Evolutionary conservation across 2,113 vertebrate species (phyloP), one percentile per base, ranked within the genome.

Genomic region (Calypte anna): DNA sequence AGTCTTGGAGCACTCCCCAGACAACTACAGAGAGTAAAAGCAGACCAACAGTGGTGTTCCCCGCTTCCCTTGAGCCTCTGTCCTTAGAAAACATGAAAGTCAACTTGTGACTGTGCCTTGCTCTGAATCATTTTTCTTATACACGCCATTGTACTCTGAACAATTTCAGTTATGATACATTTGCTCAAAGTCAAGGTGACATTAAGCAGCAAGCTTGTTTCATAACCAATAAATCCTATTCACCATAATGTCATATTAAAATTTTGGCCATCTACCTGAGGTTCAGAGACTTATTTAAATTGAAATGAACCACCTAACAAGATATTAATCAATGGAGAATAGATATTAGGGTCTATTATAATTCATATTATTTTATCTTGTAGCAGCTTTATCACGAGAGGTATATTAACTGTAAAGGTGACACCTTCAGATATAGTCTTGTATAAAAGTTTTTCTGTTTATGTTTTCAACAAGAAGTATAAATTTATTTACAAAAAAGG

Each of bases 131-230:
- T 95, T 97, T 97, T 85, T 97, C 95, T 96, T 85, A 96, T 90
- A 96, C 95, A 91, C 90, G 96, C 81, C 89, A 88, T 46, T 94
- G 76, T 97, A 88, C 50, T 91, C 85, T 25, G 77, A 93, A 63
- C 93, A 90, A 91, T 95, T 97, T 97, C 76, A 91, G 92, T 91
- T 94, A 93, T 93, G 93, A 94, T 84, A 84, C 66, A 94, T 95
- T 97, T 92, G 82, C 84, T 87, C 88, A 88, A 94, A 96, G 96
- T 97, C 96, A 97, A 97, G 94, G 96, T 96, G 94, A 97, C 94
- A 96, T 91, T 92, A 93, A 93, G 83, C 92, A 94, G 86, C 88
- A 91, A 91, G 28, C 58, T 91, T 94, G 51, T 92, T 96, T 94
- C 73, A 80, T 91, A 97, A 97, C 72, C 96, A 86, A 97, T 91